phyloP scores from a whole-genome alignment of 2,797 vertebrate genomes.

The Leptodactylus fallax region DNA sequence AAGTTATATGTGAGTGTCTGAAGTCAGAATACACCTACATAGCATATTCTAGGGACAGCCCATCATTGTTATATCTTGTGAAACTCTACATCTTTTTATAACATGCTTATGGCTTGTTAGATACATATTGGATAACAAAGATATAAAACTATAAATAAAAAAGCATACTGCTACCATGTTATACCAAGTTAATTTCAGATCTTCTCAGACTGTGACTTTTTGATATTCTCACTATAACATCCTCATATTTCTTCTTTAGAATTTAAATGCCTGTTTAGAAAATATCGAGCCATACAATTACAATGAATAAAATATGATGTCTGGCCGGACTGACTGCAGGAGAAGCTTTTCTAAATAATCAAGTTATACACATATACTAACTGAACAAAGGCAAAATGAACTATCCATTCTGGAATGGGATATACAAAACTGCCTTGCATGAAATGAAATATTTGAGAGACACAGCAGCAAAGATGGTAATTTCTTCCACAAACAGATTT shows the following conservation, averaged over 20 bases:
- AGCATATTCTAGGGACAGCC: too few species aligned
- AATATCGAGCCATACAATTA: conserved; percentile 17
- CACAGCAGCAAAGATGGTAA: conserved; percentile 31
- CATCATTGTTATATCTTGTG: too few species aligned
- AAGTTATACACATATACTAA: conserved; percentile 42
- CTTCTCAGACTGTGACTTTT: neutral
- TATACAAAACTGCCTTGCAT: conserved; percentile 35
- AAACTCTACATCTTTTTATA: too few species aligned
- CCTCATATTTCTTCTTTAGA: neutral
- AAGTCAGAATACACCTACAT: too few species aligned
- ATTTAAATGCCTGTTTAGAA: neutral
- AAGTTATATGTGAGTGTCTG: too few species aligned
- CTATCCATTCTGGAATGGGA: conserved; percentile 42
- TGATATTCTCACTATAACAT: neutral
- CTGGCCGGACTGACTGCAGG: conserved; percentile 21
- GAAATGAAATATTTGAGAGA: conserved; percentile 50
- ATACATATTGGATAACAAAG: neutral
- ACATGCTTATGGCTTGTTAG: neutral
- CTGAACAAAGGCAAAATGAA: conserved; percentile 41
- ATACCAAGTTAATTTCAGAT: neutral
- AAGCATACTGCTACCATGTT: neutral
- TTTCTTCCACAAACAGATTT: conserved; percentile 43
- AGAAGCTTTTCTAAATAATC: conserved; percentile 42
- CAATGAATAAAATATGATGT: conserved; percentile 37
- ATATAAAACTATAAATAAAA: neutral